A percentile compares a stretch with the other conserved stretches of the same genome.
phyloP scores from a whole-genome alignment of 92 coral and sea anemone species.

The Zoanthus solanderi region DNA sequence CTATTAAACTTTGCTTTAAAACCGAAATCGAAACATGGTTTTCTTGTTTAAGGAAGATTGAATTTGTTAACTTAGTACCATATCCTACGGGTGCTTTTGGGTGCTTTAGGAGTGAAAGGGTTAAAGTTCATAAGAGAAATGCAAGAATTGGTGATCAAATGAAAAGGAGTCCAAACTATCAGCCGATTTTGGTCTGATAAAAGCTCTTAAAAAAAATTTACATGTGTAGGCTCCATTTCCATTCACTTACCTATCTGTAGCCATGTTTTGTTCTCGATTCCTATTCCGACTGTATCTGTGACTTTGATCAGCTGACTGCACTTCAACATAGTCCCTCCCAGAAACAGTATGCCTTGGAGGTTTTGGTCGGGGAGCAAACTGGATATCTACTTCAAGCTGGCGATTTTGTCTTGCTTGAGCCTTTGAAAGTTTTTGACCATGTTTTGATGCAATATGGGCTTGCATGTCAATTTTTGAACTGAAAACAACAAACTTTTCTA shows the following conservation, averaged over 20 bases:
- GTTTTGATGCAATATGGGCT: conserved; percentile 88
- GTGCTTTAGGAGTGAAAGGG: no score
- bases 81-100: no score
- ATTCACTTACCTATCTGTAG: conserved; percentile 34
- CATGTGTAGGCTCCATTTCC: neutral
- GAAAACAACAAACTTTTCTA: conserved; percentile 90
- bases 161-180: no score
- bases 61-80: no score
- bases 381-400: conserved; percentile 89
- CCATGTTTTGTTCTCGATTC: conserved; percentile 48
- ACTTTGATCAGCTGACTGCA: conserved; percentile 69
- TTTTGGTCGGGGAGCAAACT: conserved; percentile 78
- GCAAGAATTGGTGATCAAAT: no score
- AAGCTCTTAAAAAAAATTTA: no score
- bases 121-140: no score
- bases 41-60: no score
- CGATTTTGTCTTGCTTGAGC: conserved; percentile 96
- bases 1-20: no score
- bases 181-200: no score
- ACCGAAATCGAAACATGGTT: no score
- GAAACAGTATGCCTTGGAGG: conserved; percentile 66
- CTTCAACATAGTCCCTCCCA: conserved; percentile 80
- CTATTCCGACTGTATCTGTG: conserved; percentile 57
- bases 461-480: conserved; percentile 94
- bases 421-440: conserved; percentile 79